A percentile compares a stretch with the other conserved stretches of the same genome.
phyloP scores from a whole-genome alignment of 2,888 invertebrate genomes.

The Lepetodrilus schrolli region DNA sequence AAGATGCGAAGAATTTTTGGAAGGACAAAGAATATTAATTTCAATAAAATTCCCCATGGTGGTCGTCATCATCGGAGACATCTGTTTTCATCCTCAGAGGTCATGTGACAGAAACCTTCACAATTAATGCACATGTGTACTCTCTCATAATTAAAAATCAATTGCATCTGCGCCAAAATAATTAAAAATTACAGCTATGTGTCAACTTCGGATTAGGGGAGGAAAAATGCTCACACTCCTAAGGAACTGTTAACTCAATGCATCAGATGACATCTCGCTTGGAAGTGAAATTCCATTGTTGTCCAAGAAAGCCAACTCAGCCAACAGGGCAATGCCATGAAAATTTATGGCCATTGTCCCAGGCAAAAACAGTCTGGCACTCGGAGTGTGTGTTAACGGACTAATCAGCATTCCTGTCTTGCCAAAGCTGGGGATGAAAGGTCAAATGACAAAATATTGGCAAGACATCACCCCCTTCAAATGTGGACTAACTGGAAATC shows the following conservation, averaged over 20 bases:
- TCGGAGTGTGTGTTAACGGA: neutral
- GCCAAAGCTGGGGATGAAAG: neutral
- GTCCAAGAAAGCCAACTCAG: neutral
- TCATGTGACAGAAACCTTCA: neutral
- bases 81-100: constrained; percentile 5
- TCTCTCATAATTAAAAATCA: neutral
- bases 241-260: neutral
- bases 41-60: no score
- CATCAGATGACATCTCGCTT: constrained; percentile 4
- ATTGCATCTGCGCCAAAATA: neutral
- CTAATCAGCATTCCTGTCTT: no score
- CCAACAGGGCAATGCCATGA: neutral
- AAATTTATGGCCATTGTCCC: constrained; percentile 16
- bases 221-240: neutral
- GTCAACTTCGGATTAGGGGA: constrained; percentile 5
- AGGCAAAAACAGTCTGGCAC: neutral
- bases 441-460: constrained; percentile 12
- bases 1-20: no score
- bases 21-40: no score
- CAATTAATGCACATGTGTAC: constrained; percentile 4
- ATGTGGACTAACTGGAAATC: constrained; percentile 8
- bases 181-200: constrained; percentile 1
- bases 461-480: neutral
- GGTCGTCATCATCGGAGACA: constrained; percentile 2
- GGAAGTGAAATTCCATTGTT: constrained; percentile 4